A percentile compares a stretch with the other conserved stretches of the same genome.
Evolutionary conservation across 2,113 vertebrate species (phyloP).

Genomic region (Paracanthobrama guichenoti): DNA sequence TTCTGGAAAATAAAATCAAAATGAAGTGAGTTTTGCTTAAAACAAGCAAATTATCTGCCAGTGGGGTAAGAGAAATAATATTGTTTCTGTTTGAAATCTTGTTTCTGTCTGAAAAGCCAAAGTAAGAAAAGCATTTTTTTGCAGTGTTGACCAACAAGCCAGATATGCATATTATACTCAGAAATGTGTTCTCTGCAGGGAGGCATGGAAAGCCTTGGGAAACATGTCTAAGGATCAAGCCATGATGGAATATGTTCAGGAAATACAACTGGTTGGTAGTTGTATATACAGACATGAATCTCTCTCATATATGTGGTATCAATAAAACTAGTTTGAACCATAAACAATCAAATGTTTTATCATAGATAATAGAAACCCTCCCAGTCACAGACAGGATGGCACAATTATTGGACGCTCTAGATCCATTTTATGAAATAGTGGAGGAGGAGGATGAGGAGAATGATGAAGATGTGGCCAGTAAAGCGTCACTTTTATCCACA

Average conservation of each 20-base stretch:
- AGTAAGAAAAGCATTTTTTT: too few relatives aligned
- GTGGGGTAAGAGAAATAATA: too few relatives aligned
- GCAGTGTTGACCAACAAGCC: not conserved
- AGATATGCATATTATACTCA: not conserved
- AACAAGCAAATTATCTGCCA: too few relatives aligned
- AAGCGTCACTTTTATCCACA: constrained; percentile 35
- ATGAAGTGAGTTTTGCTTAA: too few relatives aligned
- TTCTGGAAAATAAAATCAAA: too few relatives aligned
- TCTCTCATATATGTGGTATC: not conserved
- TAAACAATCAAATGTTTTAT: constrained; percentile 1
- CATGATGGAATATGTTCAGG: constrained; percentile 94
- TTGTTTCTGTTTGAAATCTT: too few relatives aligned
- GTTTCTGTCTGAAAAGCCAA: too few relatives aligned
- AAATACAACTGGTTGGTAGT: constrained; percentile 91
- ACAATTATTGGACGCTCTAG: constrained; percentile 87
- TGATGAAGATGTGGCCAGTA: constrained; percentile 70
- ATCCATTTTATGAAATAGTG: constrained; percentile 81
- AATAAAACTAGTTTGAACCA: not conserved
- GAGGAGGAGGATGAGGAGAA: constrained; percentile 56
- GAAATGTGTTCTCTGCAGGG: constrained; percentile 72
- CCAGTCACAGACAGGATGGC: constrained; percentile 93
- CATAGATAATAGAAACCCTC: constrained; percentile 92
- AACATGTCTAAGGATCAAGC: constrained; percentile 93
- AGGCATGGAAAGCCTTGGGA: constrained; percentile 92
- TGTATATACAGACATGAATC: constrained; percentile 14